A percentile compares a stretch with the other conserved stretches of the same genome.
Evolutionary conservation across 2,797 vertebrate genomes (phyloP).

Genomic region (Acipenser oxyrinchus): DNA sequence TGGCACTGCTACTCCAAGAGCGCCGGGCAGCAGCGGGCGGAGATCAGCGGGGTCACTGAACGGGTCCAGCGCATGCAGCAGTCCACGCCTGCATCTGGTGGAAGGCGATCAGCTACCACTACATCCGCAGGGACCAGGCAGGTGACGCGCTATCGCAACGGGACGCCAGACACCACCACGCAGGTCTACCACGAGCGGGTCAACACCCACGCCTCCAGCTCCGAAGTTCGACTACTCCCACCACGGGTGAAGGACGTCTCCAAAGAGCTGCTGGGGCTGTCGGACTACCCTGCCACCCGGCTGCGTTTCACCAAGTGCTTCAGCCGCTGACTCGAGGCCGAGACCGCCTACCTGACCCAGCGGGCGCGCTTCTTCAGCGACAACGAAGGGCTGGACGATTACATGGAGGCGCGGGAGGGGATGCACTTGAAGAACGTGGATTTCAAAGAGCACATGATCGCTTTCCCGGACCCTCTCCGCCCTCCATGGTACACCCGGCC

Average conservation of each 20-base stretch:
- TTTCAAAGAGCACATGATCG: constrained; percentile 80
- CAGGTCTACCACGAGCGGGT: constrained; percentile 63
- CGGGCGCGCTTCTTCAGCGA: constrained; percentile 80
- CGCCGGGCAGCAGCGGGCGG: constrained; percentile 63
- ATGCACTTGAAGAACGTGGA: constrained; percentile 88
- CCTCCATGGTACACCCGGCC: constrained; percentile 78
- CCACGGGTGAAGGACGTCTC: constrained; percentile 70
- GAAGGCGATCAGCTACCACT: constrained; percentile 70
- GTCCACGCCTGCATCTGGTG: constrained; percentile 72
- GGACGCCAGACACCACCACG: constrained; percentile 85
- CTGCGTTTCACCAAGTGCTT: constrained; percentile 68
- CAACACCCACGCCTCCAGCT: constrained; percentile 50
- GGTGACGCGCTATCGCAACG: constrained; percentile 81
- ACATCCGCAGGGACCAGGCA: constrained; percentile 78
- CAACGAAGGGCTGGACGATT: constrained; percentile 84
- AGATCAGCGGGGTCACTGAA: constrained; percentile 67
- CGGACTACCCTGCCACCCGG: constrained; percentile 46
- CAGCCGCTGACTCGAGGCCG: constrained; percentile 58
- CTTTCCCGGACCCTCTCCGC: constrained; percentile 68
- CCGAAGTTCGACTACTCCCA: constrained; percentile 69
- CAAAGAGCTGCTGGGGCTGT: constrained; percentile 57
- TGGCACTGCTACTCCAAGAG: constrained; percentile 83
- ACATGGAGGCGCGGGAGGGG: constrained; percentile 85
- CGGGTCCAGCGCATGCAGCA: constrained; percentile 77
- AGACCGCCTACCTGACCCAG: constrained; percentile 82